Conservation (phyloP, 1,140 invertebrate genomes). For the Aplysia californica region DNA sequence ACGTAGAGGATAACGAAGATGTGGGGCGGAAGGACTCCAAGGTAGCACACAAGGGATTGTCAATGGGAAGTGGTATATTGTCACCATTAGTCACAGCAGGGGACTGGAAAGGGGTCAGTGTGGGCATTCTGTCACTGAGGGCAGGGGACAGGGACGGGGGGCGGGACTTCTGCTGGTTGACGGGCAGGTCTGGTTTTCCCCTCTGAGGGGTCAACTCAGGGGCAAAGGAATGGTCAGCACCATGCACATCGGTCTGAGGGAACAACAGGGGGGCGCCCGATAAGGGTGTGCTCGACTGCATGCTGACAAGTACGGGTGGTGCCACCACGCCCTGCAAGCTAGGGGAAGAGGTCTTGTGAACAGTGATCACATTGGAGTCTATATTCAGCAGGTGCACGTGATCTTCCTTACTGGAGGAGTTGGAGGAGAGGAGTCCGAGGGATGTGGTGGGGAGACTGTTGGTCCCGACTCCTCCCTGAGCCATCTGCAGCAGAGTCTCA, state of each 20-base stretch:
- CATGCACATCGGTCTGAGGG: not conserved
- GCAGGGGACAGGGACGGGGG: constrained; percentile 15
- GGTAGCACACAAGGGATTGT: not conserved
- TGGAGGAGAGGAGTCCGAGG: too few relatives aligned
- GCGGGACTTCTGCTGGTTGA: not conserved
- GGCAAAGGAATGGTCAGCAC: not conserved
- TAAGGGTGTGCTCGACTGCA: not conserved
- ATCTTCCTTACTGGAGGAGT: too few relatives aligned
- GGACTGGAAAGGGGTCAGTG: not conserved
- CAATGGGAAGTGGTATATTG: not conserved
- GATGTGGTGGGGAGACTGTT: not conserved
- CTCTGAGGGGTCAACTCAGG: not conserved
- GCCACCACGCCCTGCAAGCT: too few relatives aligned
- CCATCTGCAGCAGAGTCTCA: constrained; percentile 17
- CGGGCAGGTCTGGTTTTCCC: not conserved
- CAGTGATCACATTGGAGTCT: too few relatives aligned
- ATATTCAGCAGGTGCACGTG: too few relatives aligned
- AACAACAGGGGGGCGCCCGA: not conserved
- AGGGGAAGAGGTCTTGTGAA: too few relatives aligned
- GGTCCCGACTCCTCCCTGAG: not conserved
- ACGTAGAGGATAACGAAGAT: not conserved
- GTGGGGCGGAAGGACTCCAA: not conserved
- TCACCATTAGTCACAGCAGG: too few relatives aligned
- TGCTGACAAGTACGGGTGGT: too few relatives aligned
- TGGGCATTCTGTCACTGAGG: not conserved